phyloP scores from a whole-genome alignment of 2,113 vertebrate genomes.

The Otolemur garnettii region DNA sequence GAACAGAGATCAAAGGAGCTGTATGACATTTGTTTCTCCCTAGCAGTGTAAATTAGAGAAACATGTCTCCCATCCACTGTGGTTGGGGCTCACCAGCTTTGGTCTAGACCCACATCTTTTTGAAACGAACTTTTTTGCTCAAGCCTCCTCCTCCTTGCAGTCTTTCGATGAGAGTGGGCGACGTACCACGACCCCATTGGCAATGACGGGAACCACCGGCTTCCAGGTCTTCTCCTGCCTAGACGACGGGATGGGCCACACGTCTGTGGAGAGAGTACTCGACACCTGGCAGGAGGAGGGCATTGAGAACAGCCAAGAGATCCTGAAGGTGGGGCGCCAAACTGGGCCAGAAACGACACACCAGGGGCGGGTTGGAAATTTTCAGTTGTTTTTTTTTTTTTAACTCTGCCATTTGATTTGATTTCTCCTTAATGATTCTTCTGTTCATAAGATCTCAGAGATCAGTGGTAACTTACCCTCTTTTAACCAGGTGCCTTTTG shows the following conservation, averaged over 20 bases:
- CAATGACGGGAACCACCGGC: slow-evolving; percentile 90
- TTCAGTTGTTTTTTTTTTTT: not conserved
- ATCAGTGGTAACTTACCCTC: not conserved
- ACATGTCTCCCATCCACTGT: not conserved
- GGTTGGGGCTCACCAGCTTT: not conserved
- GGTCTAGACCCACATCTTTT: not conserved
- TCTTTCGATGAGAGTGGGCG: slow-evolving; percentile 96
- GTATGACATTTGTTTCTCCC: not conserved
- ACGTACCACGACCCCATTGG: slow-evolving; percentile 88
- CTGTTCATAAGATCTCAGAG: not conserved
- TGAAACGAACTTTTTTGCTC: not conserved
- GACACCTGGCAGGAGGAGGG: slow-evolving; percentile 96
- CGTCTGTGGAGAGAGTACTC: slow-evolving; percentile 91
- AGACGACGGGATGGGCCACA: slow-evolving; percentile 94
- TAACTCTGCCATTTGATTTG: not conserved
- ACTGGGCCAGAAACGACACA: not conserved
- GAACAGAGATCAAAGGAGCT: not conserved
- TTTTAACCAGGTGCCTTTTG: slow-evolving; percentile 10
- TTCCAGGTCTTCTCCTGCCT: slow-evolving; percentile 94
- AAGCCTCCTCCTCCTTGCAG: slow-evolving; percentile 81
- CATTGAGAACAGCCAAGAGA: slow-evolving; percentile 94
- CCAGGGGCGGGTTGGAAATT: not conserved
- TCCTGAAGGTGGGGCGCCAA: slow-evolving; percentile 92
- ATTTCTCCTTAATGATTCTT: slow-evolving; percentile 54
- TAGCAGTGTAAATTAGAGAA: not conserved